phyloP scores from a whole-genome alignment of 2,888 invertebrate genomes.

The Acanthacorydalis orientalis region DNA sequence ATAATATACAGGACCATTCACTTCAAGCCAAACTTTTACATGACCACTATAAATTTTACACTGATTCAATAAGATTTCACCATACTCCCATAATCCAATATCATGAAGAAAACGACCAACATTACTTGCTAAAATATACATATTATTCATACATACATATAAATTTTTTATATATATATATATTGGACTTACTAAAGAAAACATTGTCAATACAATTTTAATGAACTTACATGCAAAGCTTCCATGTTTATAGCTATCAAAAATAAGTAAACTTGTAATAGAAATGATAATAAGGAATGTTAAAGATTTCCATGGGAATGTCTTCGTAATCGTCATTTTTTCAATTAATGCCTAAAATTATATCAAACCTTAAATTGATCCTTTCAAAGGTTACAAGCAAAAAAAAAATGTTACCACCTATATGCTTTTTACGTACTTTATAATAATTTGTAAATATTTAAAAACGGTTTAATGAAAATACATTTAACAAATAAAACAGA shows the following conservation, averaged over 20 bases:
- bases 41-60: slow-evolving; percentile 41
- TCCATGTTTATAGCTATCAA: slow-evolving; percentile 46
- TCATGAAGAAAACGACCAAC: slow-evolving; percentile 47
- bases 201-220: too few relatives aligned
- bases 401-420: too few relatives aligned
- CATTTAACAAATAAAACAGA: neutral
- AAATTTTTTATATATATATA: neutral
- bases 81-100: slow-evolving; percentile 44
- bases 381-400: neutral
- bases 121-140: slow-evolving; percentile 34
- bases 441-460: slow-evolving; percentile 6
- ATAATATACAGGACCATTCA: slow-evolving; percentile 50
- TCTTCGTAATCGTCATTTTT: slow-evolving; percentile 31
- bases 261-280: slow-evolving; percentile 40
- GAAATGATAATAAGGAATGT: slow-evolving; percentile 40
- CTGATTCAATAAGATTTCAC: slow-evolving; percentile 42
- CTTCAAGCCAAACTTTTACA: slow-evolving; percentile 48
- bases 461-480: neutral
- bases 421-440: too few relatives aligned
- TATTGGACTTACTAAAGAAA: neutral
- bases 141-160: neutral
- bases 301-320: slow-evolving; percentile 49
- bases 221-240: slow-evolving; percentile 47
- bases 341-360: slow-evolving; percentile 24
- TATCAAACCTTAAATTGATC: neutral